Base-by-base conservation (phyloP, 2,888 invertebrate species). In the Cyaniris semiargus region DNA sequence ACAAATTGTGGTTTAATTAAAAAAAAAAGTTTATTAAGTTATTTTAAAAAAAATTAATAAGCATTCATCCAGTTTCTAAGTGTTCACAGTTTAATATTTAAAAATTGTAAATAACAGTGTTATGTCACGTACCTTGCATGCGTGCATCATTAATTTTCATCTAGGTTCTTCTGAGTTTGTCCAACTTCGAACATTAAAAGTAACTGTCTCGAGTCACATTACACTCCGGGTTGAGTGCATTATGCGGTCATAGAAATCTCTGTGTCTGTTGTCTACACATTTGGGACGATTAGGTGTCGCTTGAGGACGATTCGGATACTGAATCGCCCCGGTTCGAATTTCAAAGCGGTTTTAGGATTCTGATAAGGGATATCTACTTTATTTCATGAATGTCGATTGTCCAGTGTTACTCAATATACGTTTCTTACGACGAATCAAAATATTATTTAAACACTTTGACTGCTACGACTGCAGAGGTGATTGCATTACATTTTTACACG, bases 241-340 rank as follows among this genome's bases (percentile, higher is more conserved):
- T 82, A 82, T 80, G 84, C 79, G 83, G 82, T 82, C 79, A 80
- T 79, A 79, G 80, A 82, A 82, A 83, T 82, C 82, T 81, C 82
- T 79, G 79, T 70, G 80, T 79, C 83, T 78, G 81, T 82, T 82
- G 82, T 82, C 82, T 82, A 79, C 82, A 81, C 81, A 80, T 81
- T 80, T 79, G 77, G 79, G 79, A 80, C 79, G 77, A 80, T 81
- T 81, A 79, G 80, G 80, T 81, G 79, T 80, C 79, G 78, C 27
- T 56, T 44, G 79, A 79, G 80, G 80, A 80, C 82, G 78, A 82
- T 80, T 80, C 80, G 78, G 76, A 78, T 78, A 78, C 72, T 38
- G 78, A 79, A 77, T 74, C 27, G 56, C 79, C 80, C 80, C 79
- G 81, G 80, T 79, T 83, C 82, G 80, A 79, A 81, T 83, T 82